Percentiles rank a stretch among this genome's conserved stretches.
These are phyloP conservation scores for Chaetophractus vellerosus DNA, from an alignment of 2,797 vertebrate genomes.

Conservation along the genomic window DNA sequence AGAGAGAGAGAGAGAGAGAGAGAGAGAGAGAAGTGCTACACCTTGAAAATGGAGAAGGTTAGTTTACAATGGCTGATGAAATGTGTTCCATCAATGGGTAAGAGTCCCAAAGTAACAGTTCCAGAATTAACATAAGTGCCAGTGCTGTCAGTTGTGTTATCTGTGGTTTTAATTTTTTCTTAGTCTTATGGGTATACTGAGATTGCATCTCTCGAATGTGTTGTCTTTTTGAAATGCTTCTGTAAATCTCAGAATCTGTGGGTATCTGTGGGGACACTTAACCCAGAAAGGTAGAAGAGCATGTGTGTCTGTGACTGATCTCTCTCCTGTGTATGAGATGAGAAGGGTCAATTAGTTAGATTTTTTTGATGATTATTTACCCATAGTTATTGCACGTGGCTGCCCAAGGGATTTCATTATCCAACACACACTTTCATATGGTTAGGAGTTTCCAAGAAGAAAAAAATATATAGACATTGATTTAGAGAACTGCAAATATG, in stretches of 20 bases:
- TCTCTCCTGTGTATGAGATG: slow-evolving; percentile 78
- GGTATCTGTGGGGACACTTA: slow-evolving; percentile 56
- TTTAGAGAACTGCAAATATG: slow-evolving; percentile 38
- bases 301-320: slow-evolving; percentile 68
- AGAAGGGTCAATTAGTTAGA: slow-evolving; percentile 72
- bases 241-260: slow-evolving; percentile 72
- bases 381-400: slow-evolving; percentile 75
- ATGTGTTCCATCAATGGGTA: background rate
- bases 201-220: slow-evolving; percentile 31
- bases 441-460: slow-evolving; percentile 72
- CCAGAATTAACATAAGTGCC: slow-evolving; percentile 45
- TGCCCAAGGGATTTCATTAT: slow-evolving; percentile 80
- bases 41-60: background rate
- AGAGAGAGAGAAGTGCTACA: background rate
- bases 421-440: slow-evolving; percentile 84
- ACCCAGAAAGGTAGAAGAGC: slow-evolving; percentile 64
- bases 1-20: too few species aligned
- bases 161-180: slow-evolving; percentile 34
- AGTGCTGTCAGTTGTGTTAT: background rate
- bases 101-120: background rate
- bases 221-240: slow-evolving; percentile 68
- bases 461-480: slow-evolving; percentile 73
- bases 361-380: slow-evolving; percentile 80
- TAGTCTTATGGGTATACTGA: slow-evolving; percentile 2
- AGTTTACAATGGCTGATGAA: background rate